Evolutionary conservation across 2,888 invertebrate species (phyloP), one percentile per base, ranked within the genome.

Genomic region (Pachycephus smyrnensis): DNA sequence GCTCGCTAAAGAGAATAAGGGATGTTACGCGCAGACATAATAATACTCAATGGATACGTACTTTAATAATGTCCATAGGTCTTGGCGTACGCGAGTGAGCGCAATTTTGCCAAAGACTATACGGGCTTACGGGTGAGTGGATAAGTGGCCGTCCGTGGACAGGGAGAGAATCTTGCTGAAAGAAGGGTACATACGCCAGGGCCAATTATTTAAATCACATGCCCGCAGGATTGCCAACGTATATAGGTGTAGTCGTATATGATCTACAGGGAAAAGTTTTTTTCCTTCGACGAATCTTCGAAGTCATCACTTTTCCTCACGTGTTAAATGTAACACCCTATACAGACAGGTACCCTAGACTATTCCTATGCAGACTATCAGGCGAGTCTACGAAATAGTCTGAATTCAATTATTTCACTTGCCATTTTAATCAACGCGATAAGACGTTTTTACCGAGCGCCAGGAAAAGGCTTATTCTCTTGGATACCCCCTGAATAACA

Each of bases 161-260:
- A 37, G 32, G 37, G 78, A 76, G 31, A 68, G 76, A 71, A 77
- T 75, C 79, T 78, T 78, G 68, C 79, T 15, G 76, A 73, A 79
- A 75, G 80, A 78, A 77, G 78, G 79, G 73, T 77, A 79, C 33
- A 30, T 40, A 69, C 31, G 73, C 55, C 55, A 55, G 55, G 80
- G 73, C 81, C 81, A 80, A 81, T 82, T 83, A 82, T 83, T 83
- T 81, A 81, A 83, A 83, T 82, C 79, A 40, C 76, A 75, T 33
- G 75, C 75, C 79, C 76, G 55, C 55, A 77, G 77, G 80, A 71
- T 55, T 55, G 55, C 23, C 55, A 23, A 55, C 23, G 55, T 55
- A 55, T 55, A 55, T 15, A 55, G 55, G 23, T 23, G 55, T 6
- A 55, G 15, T 55, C 55, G 23, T 55, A 55, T 55, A 23, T 55